phyloP scores from a whole-genome alignment of 1,140 invertebrate species.

The Leptinotarsa texana region DNA sequence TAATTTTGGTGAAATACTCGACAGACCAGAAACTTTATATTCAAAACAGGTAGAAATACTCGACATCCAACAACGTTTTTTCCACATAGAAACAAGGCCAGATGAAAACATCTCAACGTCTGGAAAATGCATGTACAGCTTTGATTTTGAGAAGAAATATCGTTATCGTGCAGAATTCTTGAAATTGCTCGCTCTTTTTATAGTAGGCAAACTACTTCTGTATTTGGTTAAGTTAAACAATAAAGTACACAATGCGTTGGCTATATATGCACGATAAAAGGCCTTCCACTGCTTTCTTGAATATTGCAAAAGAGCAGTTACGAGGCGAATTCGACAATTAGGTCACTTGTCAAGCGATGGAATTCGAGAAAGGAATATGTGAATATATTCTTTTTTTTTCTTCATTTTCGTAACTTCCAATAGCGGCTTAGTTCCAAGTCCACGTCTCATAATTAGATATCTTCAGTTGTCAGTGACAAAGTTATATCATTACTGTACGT shows the following conservation, averaged over 20 bases:
- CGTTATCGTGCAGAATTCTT: slow-evolving; percentile 35
- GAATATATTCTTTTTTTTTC: no score
- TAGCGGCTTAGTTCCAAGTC: no score
- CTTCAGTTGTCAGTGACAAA: no score
- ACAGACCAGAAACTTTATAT: neutral
- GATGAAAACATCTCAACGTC: slow-evolving; percentile 3
- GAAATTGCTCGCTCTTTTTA: slow-evolving; percentile 36
- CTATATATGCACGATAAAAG: slow-evolving; percentile 35
- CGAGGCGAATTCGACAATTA: neutral
- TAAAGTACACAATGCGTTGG: slow-evolving; percentile 35
- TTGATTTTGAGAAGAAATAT: slow-evolving; percentile 37
- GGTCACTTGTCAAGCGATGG: neutral
- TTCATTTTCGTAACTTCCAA: no score
- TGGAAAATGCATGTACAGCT: slow-evolving; percentile 25
- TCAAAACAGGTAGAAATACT: neutral
- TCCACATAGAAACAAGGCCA: slow-evolving; percentile 24
- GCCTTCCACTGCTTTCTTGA: slow-evolving; percentile 14
- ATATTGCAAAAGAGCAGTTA: slow-evolving; percentile 9
- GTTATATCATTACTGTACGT: no score
- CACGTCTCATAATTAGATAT: no score
- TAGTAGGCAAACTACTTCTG: slow-evolving; percentile 44
- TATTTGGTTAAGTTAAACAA: slow-evolving; percentile 43
- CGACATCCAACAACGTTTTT: neutral
- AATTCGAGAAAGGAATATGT: neutral
- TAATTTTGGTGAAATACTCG: no score